These are phyloP conservation scores for Cairina moschata DNA, from an alignment of 2,113 vertebrate genomes.

Conservation along the genomic window DNA sequence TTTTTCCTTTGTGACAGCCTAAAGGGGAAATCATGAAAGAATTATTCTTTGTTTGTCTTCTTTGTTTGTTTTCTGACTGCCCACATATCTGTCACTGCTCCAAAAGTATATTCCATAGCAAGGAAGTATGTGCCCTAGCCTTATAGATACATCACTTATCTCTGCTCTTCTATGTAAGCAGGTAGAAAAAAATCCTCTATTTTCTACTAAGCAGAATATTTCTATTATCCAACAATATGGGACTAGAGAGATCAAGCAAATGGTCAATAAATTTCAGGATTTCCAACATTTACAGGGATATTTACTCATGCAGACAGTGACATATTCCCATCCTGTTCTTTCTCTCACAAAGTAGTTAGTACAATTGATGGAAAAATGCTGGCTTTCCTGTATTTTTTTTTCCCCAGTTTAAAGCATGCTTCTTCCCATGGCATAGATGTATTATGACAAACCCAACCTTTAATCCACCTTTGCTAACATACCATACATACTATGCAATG, in stretches of 20 bases:
- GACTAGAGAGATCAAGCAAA: background rate
- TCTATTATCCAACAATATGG: background rate
- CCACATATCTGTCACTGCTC: background rate
- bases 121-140: background rate
- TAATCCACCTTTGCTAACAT: background rate
- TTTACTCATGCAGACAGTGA: background rate
- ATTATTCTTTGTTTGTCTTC: background rate
- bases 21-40: background rate
- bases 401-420: background rate
- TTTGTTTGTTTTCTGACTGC: background rate
- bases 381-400: background rate
- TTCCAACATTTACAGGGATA: background rate
- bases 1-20: background rate
- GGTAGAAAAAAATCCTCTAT: background rate
- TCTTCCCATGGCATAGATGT: fast-evolving
- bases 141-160: background rate
- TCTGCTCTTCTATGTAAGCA: background rate
- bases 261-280: background rate
- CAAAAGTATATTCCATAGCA: background rate
- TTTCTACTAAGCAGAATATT: background rate
- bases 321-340: background rate
- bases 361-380: background rate
- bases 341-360: background rate
- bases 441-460: background rate
- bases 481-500: background rate